phyloP scores from a whole-genome alignment of 2,888 invertebrate species.

The Meiosimyza decipiens region DNA sequence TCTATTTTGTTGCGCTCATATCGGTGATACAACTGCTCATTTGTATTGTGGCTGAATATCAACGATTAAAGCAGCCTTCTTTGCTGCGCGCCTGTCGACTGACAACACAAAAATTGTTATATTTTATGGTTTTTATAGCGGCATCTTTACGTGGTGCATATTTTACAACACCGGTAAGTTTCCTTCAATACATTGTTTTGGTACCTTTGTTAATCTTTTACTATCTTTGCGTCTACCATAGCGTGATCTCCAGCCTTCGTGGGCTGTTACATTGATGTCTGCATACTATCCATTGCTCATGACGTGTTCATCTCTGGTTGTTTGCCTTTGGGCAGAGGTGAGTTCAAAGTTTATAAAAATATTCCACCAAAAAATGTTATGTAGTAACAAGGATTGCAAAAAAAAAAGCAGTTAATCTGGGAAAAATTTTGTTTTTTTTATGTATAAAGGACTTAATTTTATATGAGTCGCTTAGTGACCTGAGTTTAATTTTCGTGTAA shows the following conservation, averaged over 20 bases:
- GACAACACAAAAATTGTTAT: slow-evolving; percentile 90
- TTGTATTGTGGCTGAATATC: slow-evolving; percentile 85
- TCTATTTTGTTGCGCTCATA: slow-evolving; percentile 84
- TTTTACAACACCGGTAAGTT: slow-evolving; percentile 87
- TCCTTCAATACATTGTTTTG: neutral
- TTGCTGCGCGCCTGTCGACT: slow-evolving; percentile 84
- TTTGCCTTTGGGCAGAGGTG: slow-evolving; percentile 96
- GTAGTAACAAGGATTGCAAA: too few species aligned
- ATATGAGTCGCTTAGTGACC: too few species aligned
- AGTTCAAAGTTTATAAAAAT: slow-evolving; percentile 65
- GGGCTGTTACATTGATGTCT: slow-evolving; percentile 87
- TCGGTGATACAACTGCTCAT: slow-evolving; percentile 87
- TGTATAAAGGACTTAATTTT: too few species aligned
- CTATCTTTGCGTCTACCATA: slow-evolving; percentile 58
- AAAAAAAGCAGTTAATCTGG: too few species aligned
- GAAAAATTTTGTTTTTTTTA: too few species aligned
- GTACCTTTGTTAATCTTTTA: slow-evolving; percentile 30
- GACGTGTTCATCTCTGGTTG: slow-evolving; percentile 89
- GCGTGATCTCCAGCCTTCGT: slow-evolving; percentile 83
- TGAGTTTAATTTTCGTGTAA: too few species aligned
- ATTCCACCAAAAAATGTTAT: too few species aligned
- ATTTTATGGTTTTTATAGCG: slow-evolving; percentile 87
- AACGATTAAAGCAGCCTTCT: slow-evolving; percentile 84
- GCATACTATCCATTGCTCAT: slow-evolving; percentile 91
- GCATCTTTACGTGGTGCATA: slow-evolving; percentile 87